Evolutionary conservation across 2,888 invertebrate genomes (phyloP).

Genomic region (Apoda limacodes): DNA sequence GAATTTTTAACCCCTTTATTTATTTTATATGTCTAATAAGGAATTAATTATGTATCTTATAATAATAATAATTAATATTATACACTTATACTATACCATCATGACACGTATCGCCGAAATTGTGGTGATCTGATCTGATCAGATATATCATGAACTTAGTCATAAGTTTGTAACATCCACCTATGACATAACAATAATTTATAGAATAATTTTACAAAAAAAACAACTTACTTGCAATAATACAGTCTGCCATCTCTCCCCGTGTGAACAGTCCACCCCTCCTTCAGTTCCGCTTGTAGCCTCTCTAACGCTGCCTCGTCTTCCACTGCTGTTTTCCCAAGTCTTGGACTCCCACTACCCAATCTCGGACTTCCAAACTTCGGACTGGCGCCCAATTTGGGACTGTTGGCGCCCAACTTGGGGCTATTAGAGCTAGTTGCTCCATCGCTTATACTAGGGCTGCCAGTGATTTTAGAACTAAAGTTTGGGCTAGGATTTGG

Average conservation of each 20-base stretch:
- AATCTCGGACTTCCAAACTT: constrained; percentile 48
- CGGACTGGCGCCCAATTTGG: constrained; percentile 47
- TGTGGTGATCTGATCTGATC: too few species aligned
- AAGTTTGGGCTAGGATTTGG: constrained; percentile 39
- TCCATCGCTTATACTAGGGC: constrained; percentile 42
- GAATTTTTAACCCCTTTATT: too few species aligned
- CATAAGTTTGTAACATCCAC: too few species aligned
- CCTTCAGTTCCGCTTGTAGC: constrained; percentile 72
- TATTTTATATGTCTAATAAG: too few species aligned
- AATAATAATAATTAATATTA: too few species aligned
- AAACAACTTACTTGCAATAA: constrained; percentile 87
- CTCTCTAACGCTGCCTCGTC: constrained; percentile 63
- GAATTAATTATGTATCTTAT: too few species aligned
- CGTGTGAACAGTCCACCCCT: constrained; percentile 84
- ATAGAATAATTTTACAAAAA: not conserved
- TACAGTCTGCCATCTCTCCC: constrained; percentile 85
- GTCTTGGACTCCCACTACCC: constrained; percentile 54
- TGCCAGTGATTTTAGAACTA: constrained; percentile 34
- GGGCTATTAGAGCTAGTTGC: constrained; percentile 38
- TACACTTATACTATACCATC: too few species aligned
- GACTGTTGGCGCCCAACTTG: constrained; percentile 32
- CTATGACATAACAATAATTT: too few species aligned
- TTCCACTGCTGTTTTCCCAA: constrained; percentile 36
- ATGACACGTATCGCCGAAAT: too few species aligned
- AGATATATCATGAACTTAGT: too few species aligned